A percentile compares a stretch with the other conserved stretches of the same genome.
phyloP scores from a whole-genome alignment of 1,140 invertebrate genomes.

The Aphaenogaster ashmeadi region DNA sequence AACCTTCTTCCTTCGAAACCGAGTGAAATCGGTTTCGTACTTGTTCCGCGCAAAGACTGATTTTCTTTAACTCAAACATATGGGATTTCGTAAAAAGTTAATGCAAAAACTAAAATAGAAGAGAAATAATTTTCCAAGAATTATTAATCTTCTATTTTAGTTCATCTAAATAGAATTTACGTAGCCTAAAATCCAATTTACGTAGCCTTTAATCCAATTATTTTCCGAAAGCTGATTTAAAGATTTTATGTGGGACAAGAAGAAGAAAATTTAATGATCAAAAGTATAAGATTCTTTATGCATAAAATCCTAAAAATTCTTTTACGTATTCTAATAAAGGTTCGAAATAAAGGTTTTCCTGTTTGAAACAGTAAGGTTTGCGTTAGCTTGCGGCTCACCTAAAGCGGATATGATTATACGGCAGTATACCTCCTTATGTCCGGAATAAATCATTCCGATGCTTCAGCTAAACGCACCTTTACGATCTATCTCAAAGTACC shows the following conservation, averaged over 20 bases:
- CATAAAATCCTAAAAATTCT: not conserved
- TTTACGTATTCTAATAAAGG: not conserved
- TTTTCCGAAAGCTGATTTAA: not conserved
- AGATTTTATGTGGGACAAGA: not conserved
- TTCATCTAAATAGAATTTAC: not conserved
- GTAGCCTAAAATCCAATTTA: not conserved
- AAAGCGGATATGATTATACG: constrained; percentile 9
- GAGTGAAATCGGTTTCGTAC: constrained; percentile 37
- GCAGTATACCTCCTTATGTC: not conserved
- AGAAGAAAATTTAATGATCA: not conserved
- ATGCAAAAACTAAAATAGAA: not conserved
- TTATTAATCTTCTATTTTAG: not conserved
- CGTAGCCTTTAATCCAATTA: not conserved
- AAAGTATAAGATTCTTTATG: not conserved
- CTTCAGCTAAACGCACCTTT: not conserved
- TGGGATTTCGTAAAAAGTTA: not conserved
- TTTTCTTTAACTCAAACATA: constrained; percentile 43
- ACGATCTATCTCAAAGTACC: not conserved
- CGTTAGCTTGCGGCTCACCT: not conserved
- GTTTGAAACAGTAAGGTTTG: not conserved
- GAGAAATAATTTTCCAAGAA: not conserved
- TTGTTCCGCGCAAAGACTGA: not conserved
- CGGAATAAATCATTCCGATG: constrained; percentile 29
- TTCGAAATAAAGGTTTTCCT: not conserved
- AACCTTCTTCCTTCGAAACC: constrained; percentile 18